Base-by-base conservation (phyloP, 2,888 invertebrate genomes). In the Scrobipalpa costella region DNA sequence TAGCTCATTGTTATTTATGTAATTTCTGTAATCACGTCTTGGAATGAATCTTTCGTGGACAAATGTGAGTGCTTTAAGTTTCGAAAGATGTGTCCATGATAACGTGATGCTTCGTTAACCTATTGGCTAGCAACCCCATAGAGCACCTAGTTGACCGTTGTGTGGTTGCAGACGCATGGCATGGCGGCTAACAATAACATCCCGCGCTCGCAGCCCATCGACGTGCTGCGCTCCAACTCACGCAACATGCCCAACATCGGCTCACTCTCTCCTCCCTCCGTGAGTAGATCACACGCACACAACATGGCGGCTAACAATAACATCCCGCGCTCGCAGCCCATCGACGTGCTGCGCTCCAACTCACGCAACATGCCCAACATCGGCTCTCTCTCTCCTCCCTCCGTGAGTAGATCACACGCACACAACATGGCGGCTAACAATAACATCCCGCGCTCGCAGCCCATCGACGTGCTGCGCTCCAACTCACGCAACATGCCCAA, bases 371-470 rank as follows among this genome's bases (percentile, higher is more conserved):
- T 94, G 65, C 94, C 95, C 71, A 97, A 98, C 85, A 96, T 98
- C 71, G 97, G 96, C 77, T 98, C 98, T 7, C 93, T 98, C 68
- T 98, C 98, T 59, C 98, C 98, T 68, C 98, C 98, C n/a, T n/a
- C n/a, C n/a, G n/a, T n/a, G n/a, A n/a, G n/a, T n/a, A n/a, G n/a
- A n/a, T n/a, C n/a, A n/a, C n/a, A n/a, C n/a, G n/a, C n/a, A n/a
- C n/a, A n/a, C n/a, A n/a, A n/a, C n/a, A n/a, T n/a, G n/a, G n/a
- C n/a, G n/a, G n/a, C n/a, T n/a, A n/a, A n/a, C n/a, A n/a, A n/a
- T n/a, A n/a, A n/a, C n/a, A n/a, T n/a, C n/a, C n/a, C n/a, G n/a
- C n/a, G n/a, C n/a, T n/a, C n/a, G n/a, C n/a, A n/a, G n/a, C n/a
- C n/a, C n/a, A n/a, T n/a, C n/a, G n/a, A n/a, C n/a, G n/a, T n/a